A percentile compares a stretch with the other conserved stretches of the same genome.
Conservation (phyloP, 1,140 invertebrate species). For the Arion vulgaris region DNA sequence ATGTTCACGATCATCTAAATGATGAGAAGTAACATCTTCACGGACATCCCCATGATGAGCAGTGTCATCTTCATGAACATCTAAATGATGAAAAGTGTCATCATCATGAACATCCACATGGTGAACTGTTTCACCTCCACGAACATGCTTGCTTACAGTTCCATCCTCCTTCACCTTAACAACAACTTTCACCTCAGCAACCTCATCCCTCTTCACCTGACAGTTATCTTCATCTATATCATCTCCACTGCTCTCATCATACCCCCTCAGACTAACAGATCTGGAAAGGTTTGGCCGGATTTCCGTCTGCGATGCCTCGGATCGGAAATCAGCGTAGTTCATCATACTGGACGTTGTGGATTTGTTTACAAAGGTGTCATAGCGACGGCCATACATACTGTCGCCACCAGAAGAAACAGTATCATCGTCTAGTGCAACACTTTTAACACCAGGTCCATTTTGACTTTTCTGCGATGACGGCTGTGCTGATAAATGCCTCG, state of each 20-base stretch:
- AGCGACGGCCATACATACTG: neutral
- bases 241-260: conserved; percentile 8
- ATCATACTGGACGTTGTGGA: conserved; percentile 53
- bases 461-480: neutral
- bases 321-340: conserved; percentile 54
- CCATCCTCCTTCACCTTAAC: neutral
- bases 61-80: too few relatives aligned
- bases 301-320: neutral
- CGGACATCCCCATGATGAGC: too few relatives aligned
- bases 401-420: neutral
- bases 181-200: neutral
- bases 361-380: conserved; percentile 42
- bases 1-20: too few relatives aligned
- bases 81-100: neutral
- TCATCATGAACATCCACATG: neutral
- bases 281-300: conserved; percentile 13
- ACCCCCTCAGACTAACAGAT: conserved; percentile 14
- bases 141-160: neutral
- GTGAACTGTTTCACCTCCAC: neutral
- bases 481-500: neutral
- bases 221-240: neutral
- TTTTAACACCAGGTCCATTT: neutral
- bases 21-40: too few relatives aligned
- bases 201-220: neutral
- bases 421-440: neutral